These are phyloP conservation scores for Heliornis fulica DNA, from an alignment of 2,113 vertebrate species.

Conservation along the genomic window DNA sequence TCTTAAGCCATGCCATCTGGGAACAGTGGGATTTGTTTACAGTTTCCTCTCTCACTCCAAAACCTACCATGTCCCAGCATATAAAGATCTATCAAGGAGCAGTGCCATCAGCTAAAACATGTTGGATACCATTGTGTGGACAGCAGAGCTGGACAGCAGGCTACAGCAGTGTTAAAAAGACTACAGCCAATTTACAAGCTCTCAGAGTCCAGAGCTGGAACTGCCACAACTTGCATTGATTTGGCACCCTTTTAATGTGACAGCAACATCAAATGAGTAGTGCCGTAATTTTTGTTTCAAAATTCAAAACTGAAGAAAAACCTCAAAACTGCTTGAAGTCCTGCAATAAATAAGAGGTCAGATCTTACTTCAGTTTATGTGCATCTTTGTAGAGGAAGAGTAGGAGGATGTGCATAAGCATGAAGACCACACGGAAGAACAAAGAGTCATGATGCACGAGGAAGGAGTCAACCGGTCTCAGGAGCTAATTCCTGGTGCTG, in stretches of 20 bases:
- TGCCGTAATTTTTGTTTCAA: neutral
- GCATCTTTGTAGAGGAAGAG: neutral
- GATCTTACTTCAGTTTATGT: neutral
- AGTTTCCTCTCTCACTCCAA: conserved; percentile 23
- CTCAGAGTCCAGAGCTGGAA: neutral
- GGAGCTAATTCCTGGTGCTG: neutral
- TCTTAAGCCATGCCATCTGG: conserved; percentile 42
- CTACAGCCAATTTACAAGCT: neutral
- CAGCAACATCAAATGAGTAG: neutral
- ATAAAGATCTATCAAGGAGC: neutral
- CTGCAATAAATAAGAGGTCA: neutral
- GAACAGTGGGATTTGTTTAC: conserved; percentile 52
- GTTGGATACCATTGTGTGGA: neutral
- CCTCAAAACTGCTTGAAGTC: neutral
- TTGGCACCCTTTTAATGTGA: neutral
- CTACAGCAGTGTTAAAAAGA: neutral
- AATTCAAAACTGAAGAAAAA: neutral
- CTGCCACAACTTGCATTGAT: neutral
- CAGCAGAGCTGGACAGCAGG: neutral
- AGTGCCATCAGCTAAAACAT: neutral
- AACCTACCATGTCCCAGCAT: neutral
- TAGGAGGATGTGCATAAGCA: neutral
- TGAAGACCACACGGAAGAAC: neutral
- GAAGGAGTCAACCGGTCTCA: neutral
- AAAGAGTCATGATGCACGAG: rapidly evolving